These are phyloP conservation scores for Solenopsis fugax DNA, from an alignment of 1,140 invertebrate genomes.

Conservation along the genomic window DNA sequence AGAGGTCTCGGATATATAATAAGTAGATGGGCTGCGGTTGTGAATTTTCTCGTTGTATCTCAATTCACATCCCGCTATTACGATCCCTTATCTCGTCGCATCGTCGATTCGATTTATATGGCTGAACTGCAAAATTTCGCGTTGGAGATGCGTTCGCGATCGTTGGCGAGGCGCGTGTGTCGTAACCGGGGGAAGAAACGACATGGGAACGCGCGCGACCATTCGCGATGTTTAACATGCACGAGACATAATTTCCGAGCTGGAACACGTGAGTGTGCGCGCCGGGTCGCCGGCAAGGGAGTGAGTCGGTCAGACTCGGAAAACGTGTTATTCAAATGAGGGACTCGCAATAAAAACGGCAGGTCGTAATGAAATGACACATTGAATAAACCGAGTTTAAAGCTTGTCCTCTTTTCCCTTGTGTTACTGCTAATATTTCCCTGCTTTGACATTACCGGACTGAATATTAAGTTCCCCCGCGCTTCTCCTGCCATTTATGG, in stretches of 20 bases:
- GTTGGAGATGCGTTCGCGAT: neutral
- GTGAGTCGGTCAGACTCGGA: constrained; percentile 32
- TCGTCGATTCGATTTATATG: neutral
- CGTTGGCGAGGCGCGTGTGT: constrained; percentile 7
- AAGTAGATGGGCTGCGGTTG: neutral
- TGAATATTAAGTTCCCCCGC: constrained; percentile 16
- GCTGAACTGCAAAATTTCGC: neutral
- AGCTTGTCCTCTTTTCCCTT: constrained; percentile 29
- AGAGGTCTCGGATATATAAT: neutral
- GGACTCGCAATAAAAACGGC: constrained; percentile 57
- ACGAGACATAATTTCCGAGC: constrained; percentile 56
- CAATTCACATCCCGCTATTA: neutral
- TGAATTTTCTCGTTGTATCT: neutral
- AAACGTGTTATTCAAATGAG: constrained; percentile 65
- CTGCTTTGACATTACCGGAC: constrained; percentile 32
- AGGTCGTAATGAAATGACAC: constrained; percentile 62
- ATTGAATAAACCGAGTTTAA: constrained; percentile 62
- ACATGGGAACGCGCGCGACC: constrained; percentile 31
- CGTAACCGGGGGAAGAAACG: constrained; percentile 16
- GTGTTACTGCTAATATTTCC: constrained; percentile 42
- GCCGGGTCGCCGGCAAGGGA: constrained; percentile 3
- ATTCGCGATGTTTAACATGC: constrained; percentile 61
- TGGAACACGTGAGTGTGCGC: constrained; percentile 41
- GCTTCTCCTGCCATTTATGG: neutral
- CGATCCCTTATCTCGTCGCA: neutral